Base-by-base conservation (phyloP, 2,888 invertebrate species). In the Aporophyla nigra region DNA sequence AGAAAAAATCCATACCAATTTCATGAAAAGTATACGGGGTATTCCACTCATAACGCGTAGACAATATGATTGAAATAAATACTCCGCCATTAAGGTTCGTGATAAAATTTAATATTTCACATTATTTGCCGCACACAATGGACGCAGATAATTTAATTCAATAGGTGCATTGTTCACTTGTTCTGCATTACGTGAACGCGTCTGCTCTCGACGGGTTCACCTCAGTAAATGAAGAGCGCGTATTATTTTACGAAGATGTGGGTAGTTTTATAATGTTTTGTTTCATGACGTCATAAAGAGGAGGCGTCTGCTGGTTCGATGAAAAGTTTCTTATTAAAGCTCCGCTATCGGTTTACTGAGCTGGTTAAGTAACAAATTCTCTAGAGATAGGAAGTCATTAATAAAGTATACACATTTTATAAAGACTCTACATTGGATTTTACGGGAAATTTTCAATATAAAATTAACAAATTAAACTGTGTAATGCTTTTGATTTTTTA, bases 51-150 rank as follows among this genome's bases (percentile, higher is more conserved):
- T 62, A 33, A 71, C 83, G 72, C 81, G 76, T 79, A 76, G 62
- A 76, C 66, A 70, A 74, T 83, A 73, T 86, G 67, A 83, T 86
- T 80, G 79, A 77, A 81, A 85, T 86, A 83, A 85, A 86, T 74
- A 81, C 51, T 49, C 69, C 33, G 27, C 53, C 74, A 77, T 81
- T 76, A 75, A 33, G 10, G 54, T 54, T 63, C 70, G 80, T 78
- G 78, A 78, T 81, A 76, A 87, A 87, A 77, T 86, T 76, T 74
- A 81, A 86, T 85, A 80, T 68, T 76, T 68, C 61, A 56, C 51
- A 53, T 78, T 76, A 87, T 85, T 85, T 82, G 82, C 54, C 49
- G 63, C 54, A 59, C 54, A 74, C 72, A 80, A 76, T 85, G 76
- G 56, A 40, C 16, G 72, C 68, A 69, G 66, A 70, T 74, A 79